Percentiles rank a stretch among this genome's conserved stretches.
Conservation (phyloP, 1,140 invertebrate species). For the Pygmarrhopalites habei region DNA sequence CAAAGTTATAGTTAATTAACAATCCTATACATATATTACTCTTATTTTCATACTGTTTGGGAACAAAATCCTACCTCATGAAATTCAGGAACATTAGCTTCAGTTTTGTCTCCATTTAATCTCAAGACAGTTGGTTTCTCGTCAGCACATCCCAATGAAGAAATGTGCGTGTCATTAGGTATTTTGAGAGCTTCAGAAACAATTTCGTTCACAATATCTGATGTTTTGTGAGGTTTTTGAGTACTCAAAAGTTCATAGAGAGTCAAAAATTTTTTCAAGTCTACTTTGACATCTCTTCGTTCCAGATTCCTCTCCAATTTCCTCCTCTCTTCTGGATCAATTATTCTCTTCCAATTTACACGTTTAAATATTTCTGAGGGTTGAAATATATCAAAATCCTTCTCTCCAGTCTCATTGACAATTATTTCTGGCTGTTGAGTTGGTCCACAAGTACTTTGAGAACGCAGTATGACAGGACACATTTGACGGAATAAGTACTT, state of each 20-base stretch:
- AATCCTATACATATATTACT: slow-evolving; percentile 39
- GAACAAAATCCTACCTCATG: slow-evolving; percentile 45
- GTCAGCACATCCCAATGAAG: slow-evolving; percentile 50
- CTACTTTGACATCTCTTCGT: slow-evolving; percentile 12
- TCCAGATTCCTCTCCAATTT: slow-evolving; percentile 10
- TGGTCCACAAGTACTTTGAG: too few relatives aligned
- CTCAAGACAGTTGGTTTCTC: slow-evolving; percentile 53
- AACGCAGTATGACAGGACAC: too few relatives aligned
- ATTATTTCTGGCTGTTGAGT: too few relatives aligned
- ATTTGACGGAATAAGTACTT: too few relatives aligned
- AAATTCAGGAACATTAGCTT: slow-evolving; percentile 16
- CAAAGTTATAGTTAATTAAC: neutral
- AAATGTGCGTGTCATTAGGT: slow-evolving; percentile 68
- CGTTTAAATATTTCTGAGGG: slow-evolving; percentile 11
- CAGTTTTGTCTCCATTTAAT: slow-evolving; percentile 46
- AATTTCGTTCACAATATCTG: slow-evolving; percentile 46
- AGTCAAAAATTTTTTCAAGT: slow-evolving; percentile 2
- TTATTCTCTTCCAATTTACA: slow-evolving; percentile 7
- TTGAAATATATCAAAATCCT: too few relatives aligned
- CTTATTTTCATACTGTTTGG: neutral
- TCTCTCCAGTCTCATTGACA: too few relatives aligned
- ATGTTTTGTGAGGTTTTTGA: neutral
- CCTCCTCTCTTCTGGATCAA: neutral
- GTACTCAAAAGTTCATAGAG: neutral
- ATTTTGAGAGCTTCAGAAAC: slow-evolving; percentile 56